A percentile compares a stretch with the other conserved stretches of the same genome.
Evolutionary conservation across 1,140 invertebrate genomes (phyloP).

Genomic region (Drosophila yakuba): DNA sequence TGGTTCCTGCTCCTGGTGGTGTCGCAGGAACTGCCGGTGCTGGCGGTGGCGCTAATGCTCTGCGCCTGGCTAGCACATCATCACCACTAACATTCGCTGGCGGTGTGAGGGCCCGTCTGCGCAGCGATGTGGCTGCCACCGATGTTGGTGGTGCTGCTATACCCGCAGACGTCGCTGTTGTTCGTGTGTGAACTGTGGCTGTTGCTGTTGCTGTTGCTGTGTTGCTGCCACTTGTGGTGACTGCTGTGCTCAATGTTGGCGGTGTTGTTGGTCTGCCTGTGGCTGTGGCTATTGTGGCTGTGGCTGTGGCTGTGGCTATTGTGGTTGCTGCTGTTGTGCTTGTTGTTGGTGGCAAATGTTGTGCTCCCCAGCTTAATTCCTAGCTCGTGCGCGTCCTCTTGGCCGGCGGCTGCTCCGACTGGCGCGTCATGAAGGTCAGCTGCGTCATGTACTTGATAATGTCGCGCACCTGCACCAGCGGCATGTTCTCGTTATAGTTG

Average conservation of each 20-base stretch:
- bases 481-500: constrained; percentile 88
- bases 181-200: constrained; percentile 35
- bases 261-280: constrained; percentile 20
- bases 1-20: constrained; percentile 10
- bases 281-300: constrained; percentile 12
- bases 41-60: constrained; percentile 59
- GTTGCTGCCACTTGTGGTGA: constrained; percentile 15
- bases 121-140: constrained; percentile 4
- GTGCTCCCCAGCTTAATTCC: constrained; percentile 85
- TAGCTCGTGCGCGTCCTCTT: constrained; percentile 84
- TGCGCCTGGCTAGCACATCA: constrained; percentile 24
- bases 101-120: constrained; percentile 42
- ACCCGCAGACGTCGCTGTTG: constrained; percentile 18
- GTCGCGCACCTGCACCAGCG: constrained; percentile 91
- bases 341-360: constrained; percentile 70
- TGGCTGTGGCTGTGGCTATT: constrained; percentile 27
- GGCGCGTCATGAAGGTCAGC: constrained; percentile 91
- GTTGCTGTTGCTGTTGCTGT: constrained; percentile 13
- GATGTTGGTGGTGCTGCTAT: constrained; percentile 4
- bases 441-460: constrained; percentile 94
- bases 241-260: constrained; percentile 9
- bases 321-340: constrained; percentile 21
- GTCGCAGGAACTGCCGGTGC: constrained; percentile 42
- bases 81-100: constrained; percentile 11
- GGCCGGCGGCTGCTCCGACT: constrained; percentile 79